phyloP scores from a whole-genome alignment of 2,888 invertebrate genomes.

The Callinectes sapidus region DNA sequence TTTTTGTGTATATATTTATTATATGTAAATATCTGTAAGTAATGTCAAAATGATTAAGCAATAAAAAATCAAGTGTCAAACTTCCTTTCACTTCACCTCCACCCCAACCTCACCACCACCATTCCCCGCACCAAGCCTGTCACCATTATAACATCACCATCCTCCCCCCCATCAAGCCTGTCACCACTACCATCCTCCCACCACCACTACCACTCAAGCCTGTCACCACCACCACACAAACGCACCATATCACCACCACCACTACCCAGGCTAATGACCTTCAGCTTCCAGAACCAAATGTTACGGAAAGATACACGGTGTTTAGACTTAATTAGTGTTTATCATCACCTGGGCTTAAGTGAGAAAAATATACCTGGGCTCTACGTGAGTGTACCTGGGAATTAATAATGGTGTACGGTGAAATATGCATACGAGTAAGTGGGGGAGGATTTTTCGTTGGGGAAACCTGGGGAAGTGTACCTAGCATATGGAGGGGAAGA shows the following conservation, averaged over 20 bases:
- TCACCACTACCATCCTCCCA: neutral
- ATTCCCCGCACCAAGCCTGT: neutral
- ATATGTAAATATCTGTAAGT: conserved; percentile 71
- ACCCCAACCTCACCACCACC: neutral
- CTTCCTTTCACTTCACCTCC: neutral
- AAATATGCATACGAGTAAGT: neutral
- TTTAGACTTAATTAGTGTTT: neutral
- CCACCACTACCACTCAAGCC: too few relatives aligned
- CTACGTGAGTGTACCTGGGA: neutral
- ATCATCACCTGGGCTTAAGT: neutral
- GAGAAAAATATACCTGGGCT: neutral
- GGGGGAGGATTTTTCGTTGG: too few relatives aligned
- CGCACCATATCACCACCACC: neutral
- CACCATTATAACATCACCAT: neutral
- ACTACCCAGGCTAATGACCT: neutral
- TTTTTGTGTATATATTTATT: conserved; percentile 70
- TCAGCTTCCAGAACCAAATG: neutral
- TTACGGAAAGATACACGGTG: neutral
- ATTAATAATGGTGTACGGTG: neutral
- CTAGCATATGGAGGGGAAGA: too few relatives aligned
- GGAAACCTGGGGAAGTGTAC: too few relatives aligned
- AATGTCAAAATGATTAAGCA: conserved; percentile 68
- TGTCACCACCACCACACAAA: too few relatives aligned
- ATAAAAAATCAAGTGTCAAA: conserved; percentile 68
- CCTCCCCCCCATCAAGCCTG: neutral